phyloP scores from a whole-genome alignment of 92 coral and sea anemone species.

The Siderastrea radians region DNA sequence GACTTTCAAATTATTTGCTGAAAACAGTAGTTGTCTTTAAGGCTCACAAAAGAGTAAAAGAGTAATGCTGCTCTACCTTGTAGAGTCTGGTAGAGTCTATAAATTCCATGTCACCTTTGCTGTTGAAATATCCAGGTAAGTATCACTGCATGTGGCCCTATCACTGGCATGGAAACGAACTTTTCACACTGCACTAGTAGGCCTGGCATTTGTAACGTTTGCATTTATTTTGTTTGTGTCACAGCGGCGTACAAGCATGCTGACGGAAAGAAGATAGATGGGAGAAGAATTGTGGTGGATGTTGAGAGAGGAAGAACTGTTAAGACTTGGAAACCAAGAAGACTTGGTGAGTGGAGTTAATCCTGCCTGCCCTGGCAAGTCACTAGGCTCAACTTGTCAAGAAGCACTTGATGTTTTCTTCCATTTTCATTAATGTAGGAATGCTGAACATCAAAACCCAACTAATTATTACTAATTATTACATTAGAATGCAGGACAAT shows the following conservation, averaged over 20 bases:
- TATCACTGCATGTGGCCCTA: background rate
- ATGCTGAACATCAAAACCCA: too few species aligned
- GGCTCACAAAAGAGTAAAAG: too few species aligned
- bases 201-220: background rate
- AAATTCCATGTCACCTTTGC: background rate
- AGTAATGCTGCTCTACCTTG: too few species aligned
- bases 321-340: constrained; percentile 96
- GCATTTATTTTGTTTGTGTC: constrained; percentile 16
- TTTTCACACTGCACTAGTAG: background rate
- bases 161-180: background rate
- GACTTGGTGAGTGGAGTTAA: constrained; percentile 78
- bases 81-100: background rate
- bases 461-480: too few species aligned
- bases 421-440: too few species aligned
- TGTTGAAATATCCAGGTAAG: constrained; percentile 8
- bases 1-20: background rate
- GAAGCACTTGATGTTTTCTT: too few species aligned
- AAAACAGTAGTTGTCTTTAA: background rate
- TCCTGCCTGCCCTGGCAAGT: background rate
- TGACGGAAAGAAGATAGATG: constrained; percentile 99
- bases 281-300: constrained; percentile 96
- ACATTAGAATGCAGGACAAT: too few species aligned
- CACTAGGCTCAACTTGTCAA: too few species aligned
- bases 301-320: constrained; percentile 99
- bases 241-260: constrained; percentile 99